Percentiles rank a stretch among this genome's conserved stretches.
These are phyloP conservation scores for Climacteris rufus DNA, from an alignment of 2,113 vertebrate genomes.

Conservation along the genomic window DNA sequence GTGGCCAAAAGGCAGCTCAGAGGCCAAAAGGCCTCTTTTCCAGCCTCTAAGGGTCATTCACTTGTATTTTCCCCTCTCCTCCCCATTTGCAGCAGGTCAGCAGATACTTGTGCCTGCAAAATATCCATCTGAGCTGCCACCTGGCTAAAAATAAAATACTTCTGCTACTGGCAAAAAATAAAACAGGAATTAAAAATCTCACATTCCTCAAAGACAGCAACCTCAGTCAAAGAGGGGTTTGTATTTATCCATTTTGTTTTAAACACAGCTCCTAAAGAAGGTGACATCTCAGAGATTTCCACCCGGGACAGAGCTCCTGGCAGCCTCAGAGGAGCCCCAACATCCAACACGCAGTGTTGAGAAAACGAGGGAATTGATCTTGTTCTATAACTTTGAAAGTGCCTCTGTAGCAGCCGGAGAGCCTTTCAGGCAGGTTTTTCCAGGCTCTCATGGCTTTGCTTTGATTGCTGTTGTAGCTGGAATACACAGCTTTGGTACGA, in stretches of 20 bases:
- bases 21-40: background rate
- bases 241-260: background rate
- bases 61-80: background rate
- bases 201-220: background rate
- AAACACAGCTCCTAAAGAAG: background rate
- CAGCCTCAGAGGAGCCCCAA: background rate
- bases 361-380: constrained; percentile 1
- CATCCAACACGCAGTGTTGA: background rate
- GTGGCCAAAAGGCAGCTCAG: background rate
- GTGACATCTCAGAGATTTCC: background rate
- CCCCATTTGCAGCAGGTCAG: background rate
- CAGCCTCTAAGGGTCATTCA: background rate
- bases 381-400: background rate
- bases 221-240: background rate
- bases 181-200: background rate
- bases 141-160: background rate
- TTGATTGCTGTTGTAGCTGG: constrained; percentile 39
- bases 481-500: background rate
- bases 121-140: background rate
- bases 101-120: background rate
- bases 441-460: constrained; percentile 6
- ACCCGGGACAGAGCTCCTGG: background rate
- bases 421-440: constrained; percentile 50
- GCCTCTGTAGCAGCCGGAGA: background rate
- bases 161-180: background rate